These are phyloP conservation scores for Syndactyla subalaris DNA, from an alignment of 2,797 vertebrate genomes.

Conservation along the genomic window DNA sequence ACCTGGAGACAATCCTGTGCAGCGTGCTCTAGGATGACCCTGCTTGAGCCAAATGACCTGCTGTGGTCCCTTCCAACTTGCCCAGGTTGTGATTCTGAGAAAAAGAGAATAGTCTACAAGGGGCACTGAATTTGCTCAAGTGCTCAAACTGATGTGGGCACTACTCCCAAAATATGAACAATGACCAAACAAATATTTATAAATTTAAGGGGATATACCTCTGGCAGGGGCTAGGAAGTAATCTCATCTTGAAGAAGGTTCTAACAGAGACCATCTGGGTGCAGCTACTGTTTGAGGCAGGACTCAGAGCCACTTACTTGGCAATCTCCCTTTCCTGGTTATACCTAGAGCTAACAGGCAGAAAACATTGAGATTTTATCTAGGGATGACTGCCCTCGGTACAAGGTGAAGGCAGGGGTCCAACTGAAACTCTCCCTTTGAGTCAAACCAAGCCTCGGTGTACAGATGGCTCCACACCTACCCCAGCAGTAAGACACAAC, in stretches of 20 bases:
- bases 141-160: not conserved
- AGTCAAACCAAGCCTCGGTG: not conserved
- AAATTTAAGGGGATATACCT: not conserved
- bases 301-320: not conserved
- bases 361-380: not conserved
- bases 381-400: not conserved
- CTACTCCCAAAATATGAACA: not conserved
- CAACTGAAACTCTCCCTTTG: conserved; percentile 22
- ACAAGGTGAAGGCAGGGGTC: conserved; percentile 29
- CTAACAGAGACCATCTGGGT: not conserved
- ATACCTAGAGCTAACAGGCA: not conserved
- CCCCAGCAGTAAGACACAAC: conserved; percentile 51
- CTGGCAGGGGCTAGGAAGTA: not conserved
- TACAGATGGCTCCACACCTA: conserved; percentile 54
- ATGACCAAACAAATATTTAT: not conserved
- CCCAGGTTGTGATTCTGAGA: not conserved
- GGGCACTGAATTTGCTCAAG: not conserved
- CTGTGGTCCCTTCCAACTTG: not conserved
- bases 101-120: not conserved
- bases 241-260: not conserved
- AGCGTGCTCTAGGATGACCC: rapidly evolving
- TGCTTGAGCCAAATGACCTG: not conserved
- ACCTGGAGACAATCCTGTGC: not conserved
- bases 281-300: not conserved
- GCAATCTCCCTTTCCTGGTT: not conserved